Percentiles rank a stretch among this genome's conserved stretches.
These are phyloP conservation scores for Melanostoma scalare DNA, from an alignment of 2,888 invertebrate genomes.

Conservation along the genomic window DNA sequence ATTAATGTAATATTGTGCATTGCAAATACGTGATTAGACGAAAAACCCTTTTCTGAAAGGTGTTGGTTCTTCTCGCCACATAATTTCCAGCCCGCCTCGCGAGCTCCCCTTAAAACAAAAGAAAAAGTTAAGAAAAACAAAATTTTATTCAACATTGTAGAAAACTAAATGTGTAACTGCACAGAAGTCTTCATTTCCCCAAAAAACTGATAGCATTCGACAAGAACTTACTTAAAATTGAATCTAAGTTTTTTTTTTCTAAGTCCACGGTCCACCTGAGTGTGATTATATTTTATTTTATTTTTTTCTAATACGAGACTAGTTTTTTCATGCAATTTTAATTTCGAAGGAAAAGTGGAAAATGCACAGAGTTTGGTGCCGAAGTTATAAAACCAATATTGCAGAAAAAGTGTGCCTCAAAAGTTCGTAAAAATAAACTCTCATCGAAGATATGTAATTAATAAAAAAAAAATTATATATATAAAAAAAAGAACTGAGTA, in stretches of 20 bases:
- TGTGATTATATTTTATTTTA: conserved; percentile 41
- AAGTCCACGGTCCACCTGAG: conserved; percentile 41
- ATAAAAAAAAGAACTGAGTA: conserved; percentile 24
- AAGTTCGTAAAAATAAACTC: conserved; percentile 44
- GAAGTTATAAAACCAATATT: conserved; percentile 69
- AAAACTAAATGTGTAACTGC: conserved; percentile 28
- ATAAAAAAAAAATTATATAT: conserved; percentile 2
- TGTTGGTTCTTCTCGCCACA: conserved; percentile 11
- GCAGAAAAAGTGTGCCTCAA: conserved; percentile 45
- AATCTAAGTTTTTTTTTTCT: conserved; percentile 42
- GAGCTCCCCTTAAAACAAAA: conserved; percentile 59
- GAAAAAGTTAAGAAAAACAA: conserved; percentile 39
- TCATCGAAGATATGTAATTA: conserved; percentile 8
- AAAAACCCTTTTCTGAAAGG: conserved; percentile 31
- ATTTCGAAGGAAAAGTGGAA: conserved; percentile 53
- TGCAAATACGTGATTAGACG: conserved; percentile 29
- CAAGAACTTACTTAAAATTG: conserved; percentile 46
- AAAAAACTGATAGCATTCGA: conserved; percentile 22
- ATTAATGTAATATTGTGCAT: conserved; percentile 42
- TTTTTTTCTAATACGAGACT: conserved; percentile 24
- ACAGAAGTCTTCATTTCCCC: conserved; percentile 26
- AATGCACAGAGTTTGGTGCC: conserved; percentile 61
- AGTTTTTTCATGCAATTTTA: conserved; percentile 43
- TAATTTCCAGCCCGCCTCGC: conserved; percentile 58
- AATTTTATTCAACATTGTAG: not conserved